Evolutionary conservation across 2,113 vertebrate species (phyloP).

Genomic region (Telmatochromis sp.): DNA sequence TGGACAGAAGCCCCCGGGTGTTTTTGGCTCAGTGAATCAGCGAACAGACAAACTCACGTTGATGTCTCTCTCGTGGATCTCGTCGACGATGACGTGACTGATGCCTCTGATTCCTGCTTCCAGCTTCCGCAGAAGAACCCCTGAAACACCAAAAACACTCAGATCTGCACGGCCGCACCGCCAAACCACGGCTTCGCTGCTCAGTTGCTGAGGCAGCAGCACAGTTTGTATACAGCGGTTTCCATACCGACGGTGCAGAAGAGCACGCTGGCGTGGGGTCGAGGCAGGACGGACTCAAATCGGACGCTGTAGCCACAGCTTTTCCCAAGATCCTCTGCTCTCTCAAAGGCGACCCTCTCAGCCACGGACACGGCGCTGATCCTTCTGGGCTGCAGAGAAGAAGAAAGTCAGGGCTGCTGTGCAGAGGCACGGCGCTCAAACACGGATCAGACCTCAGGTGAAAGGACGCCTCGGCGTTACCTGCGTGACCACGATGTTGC

Average conservation of each 20-base stretch:
- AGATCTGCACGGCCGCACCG: rapidly evolving
- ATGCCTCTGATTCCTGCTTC: conserved; percentile 94
- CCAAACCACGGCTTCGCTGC: rapidly evolving
- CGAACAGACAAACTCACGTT: conserved; percentile 77
- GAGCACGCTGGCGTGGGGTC: conserved; percentile 88
- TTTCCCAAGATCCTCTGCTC: conserved; percentile 84
- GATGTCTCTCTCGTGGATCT: conserved; percentile 96
- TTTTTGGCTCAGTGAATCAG: neutral
- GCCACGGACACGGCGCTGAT: conserved; percentile 96
- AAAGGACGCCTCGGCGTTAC: conserved; percentile 53
- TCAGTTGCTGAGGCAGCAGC: neutral
- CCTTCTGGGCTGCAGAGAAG: conserved; percentile 77
- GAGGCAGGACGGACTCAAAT: conserved; percentile 90
- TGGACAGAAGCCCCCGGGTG: neutral
- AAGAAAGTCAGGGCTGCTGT: neutral
- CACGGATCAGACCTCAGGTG: neutral
- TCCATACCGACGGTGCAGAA: conserved; percentile 94
- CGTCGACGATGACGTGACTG: conserved; percentile 96
- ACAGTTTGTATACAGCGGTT: neutral
- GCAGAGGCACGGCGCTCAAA: neutral
- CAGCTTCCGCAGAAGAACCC: conserved; percentile 89
- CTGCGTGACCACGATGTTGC: conserved; percentile 96
- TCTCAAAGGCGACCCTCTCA: conserved; percentile 85
- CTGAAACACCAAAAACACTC: conserved; percentile 54
- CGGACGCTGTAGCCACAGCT: conserved; percentile 97